Evolutionary conservation across 2,888 invertebrate genomes (phyloP), one percentile per base, ranked within the genome.

Genomic region (Ceriagrion tenellum): DNA sequence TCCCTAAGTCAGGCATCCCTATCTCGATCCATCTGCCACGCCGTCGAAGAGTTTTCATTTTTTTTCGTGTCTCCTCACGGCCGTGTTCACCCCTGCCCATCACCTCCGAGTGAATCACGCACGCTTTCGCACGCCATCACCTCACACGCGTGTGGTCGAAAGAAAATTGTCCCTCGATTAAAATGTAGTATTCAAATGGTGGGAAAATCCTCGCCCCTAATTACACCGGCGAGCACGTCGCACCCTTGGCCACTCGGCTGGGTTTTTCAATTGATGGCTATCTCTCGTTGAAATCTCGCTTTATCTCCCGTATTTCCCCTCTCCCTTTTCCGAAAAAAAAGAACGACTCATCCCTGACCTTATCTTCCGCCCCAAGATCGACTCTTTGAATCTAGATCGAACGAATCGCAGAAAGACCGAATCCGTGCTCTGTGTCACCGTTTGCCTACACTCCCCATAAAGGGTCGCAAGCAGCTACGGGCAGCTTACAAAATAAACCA

Each of bases 141-240:
- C 30, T 81, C 35, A 1, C 81, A 26, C 30, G 81, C 81, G 23
- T 26, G n/a, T n/a, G 69, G 26, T 69, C 16, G 81, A 35, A 81
- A 18, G 69, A 81, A 81, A 81, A 35, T 16, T 26, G 23, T 35
- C 35, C 26, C 81, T 35, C 81, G 81, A 81, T 81, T 35, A 81
- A 81, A 30, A 81, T 81, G 26, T 35, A 81, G 26, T 35, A 81
- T 81, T 81, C 81, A 81, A 81, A 81, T 81, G 30, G 81, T 8
- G 81, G 81, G 81, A 81, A 81, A 23, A 81, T 12, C 81, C 81
- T 81, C 81, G 81, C 81, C 81, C 81, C 81, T 81, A 81, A 81
- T 81, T 81, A 81, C 81, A 81, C 35, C 81, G 18, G 47, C 59
- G 16, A 10, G 59, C 18, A 16, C 81, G n/a, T n/a, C n/a, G 35